Percentiles rank a stretch among this genome's conserved stretches.
These are phyloP conservation scores for Entomyzon cyanotis DNA, from an alignment of 2,113 vertebrate species.

Conservation along the genomic window DNA sequence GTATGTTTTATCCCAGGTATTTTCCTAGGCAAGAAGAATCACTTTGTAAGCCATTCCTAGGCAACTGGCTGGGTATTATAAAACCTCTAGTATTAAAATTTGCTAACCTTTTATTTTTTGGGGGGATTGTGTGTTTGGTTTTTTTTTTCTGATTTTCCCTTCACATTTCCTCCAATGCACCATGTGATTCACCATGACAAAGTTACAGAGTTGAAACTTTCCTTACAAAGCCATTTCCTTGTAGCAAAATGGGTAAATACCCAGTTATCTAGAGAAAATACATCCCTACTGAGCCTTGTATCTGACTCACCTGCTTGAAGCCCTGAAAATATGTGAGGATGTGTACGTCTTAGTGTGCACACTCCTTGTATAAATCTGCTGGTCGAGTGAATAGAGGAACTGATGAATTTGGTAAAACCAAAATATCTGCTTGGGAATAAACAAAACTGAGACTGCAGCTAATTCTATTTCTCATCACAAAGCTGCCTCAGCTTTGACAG, in stretches of 20 bases:
- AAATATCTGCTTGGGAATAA: not conserved
- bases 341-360: not conserved
- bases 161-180: not conserved
- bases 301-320: not conserved
- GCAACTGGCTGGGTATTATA: not conserved
- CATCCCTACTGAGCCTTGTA: not conserved
- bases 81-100: not conserved
- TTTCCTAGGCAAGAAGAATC: not conserved
- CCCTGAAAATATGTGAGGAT: not conserved
- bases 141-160: not conserved
- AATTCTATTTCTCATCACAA: not conserved
- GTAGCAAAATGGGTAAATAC: not conserved
- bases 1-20: not conserved
- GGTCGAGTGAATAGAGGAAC: not conserved
- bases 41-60: not conserved
- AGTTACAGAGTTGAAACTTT: not conserved
- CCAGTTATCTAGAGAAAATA: not conserved
- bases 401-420: not conserved
- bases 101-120: not conserved
- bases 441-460: not conserved
- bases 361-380: not conserved
- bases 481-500: not conserved
- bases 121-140: fast-evolving
- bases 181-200: not conserved
- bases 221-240: not conserved